phyloP scores from a whole-genome alignment of 2,113 vertebrate species.

The Rhinoptilus africanus region DNA sequence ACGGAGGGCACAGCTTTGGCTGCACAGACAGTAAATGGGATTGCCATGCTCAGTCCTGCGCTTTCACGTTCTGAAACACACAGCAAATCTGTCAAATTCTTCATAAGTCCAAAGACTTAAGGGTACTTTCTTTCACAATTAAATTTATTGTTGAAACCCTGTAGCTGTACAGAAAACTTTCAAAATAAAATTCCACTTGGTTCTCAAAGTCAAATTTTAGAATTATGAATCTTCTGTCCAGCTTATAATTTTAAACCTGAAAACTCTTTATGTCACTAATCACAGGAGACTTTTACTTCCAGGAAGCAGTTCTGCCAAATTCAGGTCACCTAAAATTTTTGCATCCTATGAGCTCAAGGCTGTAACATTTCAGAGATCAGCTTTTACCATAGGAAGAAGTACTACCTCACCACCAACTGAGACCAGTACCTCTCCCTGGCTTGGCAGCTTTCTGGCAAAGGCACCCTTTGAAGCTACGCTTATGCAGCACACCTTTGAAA shows the following conservation, averaged over 20 bases:
- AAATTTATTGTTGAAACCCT: not conserved
- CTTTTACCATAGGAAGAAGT: not conserved
- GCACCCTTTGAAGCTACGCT: accelerated
- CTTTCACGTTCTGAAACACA: not conserved
- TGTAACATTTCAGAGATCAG: not conserved
- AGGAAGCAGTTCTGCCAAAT: not conserved
- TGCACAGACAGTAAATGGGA: not conserved
- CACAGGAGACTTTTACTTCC: not conserved
- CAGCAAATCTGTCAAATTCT: not conserved
- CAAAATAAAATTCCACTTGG: not conserved
- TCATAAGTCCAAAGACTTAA: not conserved
- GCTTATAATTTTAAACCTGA: not conserved
- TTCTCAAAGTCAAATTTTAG: not conserved
- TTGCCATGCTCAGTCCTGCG: accelerated
- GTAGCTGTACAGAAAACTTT: not conserved
- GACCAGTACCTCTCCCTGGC: not conserved
- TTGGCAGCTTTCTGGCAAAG: not conserved
- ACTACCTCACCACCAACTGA: not conserved
- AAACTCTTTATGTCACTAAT: not conserved
- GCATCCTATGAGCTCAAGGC: not conserved
- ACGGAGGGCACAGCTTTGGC: not conserved
- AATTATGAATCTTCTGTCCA: not conserved
- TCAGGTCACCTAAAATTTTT: not conserved
- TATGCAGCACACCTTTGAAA: not conserved
- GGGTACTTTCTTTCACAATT: not conserved